These are phyloP conservation scores for Brachionus rubens DNA, from an alignment of 1,140 invertebrate species.

Conservation along the genomic window DNA sequence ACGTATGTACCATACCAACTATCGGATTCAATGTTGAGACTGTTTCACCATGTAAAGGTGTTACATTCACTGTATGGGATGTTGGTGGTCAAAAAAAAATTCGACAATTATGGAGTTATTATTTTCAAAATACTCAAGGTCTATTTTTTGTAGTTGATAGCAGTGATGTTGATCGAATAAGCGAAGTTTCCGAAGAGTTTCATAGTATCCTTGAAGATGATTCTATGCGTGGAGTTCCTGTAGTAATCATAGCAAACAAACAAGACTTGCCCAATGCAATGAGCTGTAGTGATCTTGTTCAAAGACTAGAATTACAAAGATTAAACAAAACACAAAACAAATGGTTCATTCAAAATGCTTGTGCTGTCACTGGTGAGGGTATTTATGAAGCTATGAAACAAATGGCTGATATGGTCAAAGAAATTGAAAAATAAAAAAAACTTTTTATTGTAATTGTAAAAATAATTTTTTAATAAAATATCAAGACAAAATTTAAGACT, in stretches of 20 bases:
- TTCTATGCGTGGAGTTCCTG: constrained; percentile 51
- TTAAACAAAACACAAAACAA: constrained; percentile 66
- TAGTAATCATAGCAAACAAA: constrained; percentile 59
- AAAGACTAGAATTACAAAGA: constrained; percentile 18
- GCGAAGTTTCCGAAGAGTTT: constrained; percentile 86
- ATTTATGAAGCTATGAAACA: constrained; percentile 97
- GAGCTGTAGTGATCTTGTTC: background rate
- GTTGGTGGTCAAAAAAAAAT: constrained; percentile 62
- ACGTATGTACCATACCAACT: constrained; percentile 57
- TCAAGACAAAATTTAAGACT: no score
- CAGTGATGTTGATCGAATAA: constrained; percentile 91
- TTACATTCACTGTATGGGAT: constrained; percentile 64
- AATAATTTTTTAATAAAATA: no score
- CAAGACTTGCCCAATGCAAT: constrained; percentile 51
- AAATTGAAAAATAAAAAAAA: constrained; percentile 6
- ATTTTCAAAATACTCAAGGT: constrained; percentile 55
- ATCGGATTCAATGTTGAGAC: constrained; percentile 91
- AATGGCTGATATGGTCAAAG: constrained; percentile 67
- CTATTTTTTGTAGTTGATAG: constrained; percentile 91
- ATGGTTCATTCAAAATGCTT: constrained; percentile 90
- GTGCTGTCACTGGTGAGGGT: constrained; percentile 94
- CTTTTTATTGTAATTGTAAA: no score
- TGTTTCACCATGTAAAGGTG: constrained; percentile 62
- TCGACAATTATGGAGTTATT: constrained; percentile 59
- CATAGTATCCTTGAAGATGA: constrained; percentile 21